Evolutionary conservation across 2,888 invertebrate species (phyloP), one percentile per base, ranked within the genome.

Genomic region (Sclerodermus sp.): DNA sequence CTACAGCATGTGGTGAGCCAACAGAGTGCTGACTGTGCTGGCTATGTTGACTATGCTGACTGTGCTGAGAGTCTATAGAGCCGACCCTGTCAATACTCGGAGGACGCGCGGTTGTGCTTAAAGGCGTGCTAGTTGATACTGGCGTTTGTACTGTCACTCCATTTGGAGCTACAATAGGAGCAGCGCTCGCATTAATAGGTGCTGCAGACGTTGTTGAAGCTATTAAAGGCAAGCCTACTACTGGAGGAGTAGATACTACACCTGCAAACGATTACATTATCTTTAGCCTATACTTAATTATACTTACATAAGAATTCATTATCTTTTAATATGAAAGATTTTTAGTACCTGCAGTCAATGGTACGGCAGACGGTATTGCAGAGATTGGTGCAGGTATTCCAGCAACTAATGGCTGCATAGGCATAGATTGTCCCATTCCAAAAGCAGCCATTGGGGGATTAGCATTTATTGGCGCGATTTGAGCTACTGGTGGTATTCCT

Each of bases 71-170:
- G 62, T 84, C 84, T 41, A 85, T 78, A 3, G 85, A 84, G 17
- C 83, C 83, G 14, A 83, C 80, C 58, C 84, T 80, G 57, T 84
- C 85, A 62, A 82, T 74, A 48, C 78, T 77, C n/a, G 78, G 78
- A 23, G 78, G 77, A 40, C 77, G 63, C 10, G 78, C 74, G 15
- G 76, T 77, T 44, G 78, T 78, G 45, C 77, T 77, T 47, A 77
- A 45, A 16, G 78, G 78, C 41, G 77, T 74, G 48, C 60, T 74
- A 10, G 76, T 71, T 8, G 78, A 76, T 10, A 77, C 78, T 30
- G 78, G 78, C 10, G 76, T 74, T 42, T 71, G 73, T 18, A 68
- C 57, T 6, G 58, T 49, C 16, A 60, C 60, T 17, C 68, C 71
- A 14, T 64, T 64, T n/a, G 34, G 12, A n/a, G 34, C 34, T n/a